Evolutionary conservation across 2,888 invertebrate species (phyloP).

Genomic region (Aspidiotus destructor): DNA sequence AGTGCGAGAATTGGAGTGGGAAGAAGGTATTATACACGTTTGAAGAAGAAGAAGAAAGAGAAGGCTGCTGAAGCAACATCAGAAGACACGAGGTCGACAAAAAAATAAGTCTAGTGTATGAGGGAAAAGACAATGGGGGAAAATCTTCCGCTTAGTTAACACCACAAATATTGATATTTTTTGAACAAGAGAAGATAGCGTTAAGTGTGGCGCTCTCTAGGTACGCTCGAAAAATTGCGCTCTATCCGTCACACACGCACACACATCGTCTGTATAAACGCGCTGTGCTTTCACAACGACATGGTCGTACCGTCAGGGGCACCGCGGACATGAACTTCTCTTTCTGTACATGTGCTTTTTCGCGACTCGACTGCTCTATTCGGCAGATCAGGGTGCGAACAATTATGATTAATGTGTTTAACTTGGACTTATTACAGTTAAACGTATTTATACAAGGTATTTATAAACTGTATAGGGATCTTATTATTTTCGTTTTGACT

Average conservation of each 20-base stretch:
- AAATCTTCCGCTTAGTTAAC: slow-evolving; percentile 27
- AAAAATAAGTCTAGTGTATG: slow-evolving; percentile 3
- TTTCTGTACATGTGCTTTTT: neutral
- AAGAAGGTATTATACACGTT: too few relatives aligned
- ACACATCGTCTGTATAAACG: neutral
- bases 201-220: slow-evolving; percentile 22
- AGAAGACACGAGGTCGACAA: neutral
- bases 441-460: slow-evolving; percentile 32
- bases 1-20: too few relatives aligned
- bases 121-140: neutral
- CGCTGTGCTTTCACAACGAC: neutral
- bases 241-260: slow-evolving; percentile 8
- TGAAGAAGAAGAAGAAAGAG: too few relatives aligned
- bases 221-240: slow-evolving; percentile 9
- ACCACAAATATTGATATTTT: slow-evolving; percentile 31
- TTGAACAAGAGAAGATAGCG: slow-evolving; percentile 10
- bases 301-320: too few relatives aligned
- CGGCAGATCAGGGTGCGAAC: slow-evolving; percentile 21
- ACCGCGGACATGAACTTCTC: neutral
- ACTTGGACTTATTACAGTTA: slow-evolving; percentile 33
- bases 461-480: slow-evolving; percentile 25
- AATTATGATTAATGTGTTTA: slow-evolving; percentile 33
- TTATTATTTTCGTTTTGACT: slow-evolving; percentile 29
- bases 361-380: neutral
- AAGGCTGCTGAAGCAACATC: too few relatives aligned